Base-by-base conservation (phyloP, 1,140 invertebrate species). In the Drosophila persimilis region DNA sequence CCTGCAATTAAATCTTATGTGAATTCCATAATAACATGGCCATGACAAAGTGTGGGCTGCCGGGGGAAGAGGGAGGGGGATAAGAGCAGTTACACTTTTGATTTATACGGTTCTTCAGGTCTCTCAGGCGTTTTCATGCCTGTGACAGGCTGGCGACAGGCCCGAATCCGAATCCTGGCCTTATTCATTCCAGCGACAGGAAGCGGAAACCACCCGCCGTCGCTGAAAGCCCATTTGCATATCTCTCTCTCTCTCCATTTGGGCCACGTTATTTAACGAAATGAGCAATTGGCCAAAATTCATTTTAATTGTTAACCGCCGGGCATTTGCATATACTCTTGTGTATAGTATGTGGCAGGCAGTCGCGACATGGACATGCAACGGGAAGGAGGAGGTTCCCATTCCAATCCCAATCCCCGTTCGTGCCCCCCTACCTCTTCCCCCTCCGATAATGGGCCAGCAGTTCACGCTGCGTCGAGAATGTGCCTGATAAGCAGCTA, bases 251-350 rank as follows among this genome's bases (percentile, higher is more conserved):
- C 9, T 11, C 31, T 35, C 31, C 9, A 54, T 65, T 11, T 9
- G 17, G 20, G 6, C 29, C 59, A 17, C 26, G 29, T 50, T 84
- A 84, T 78, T 83, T 78, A 83, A 78, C 83, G 63, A 83, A 79
- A 83, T 76, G 83, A 86, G 83, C 83, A 88, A 88, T 88, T 88
- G 83, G 83, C 83, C 83, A 88, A 88, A 81, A 83, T 88, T 79
- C 77, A 75, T 76, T 86, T 88, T 88, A 88, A 88, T 88, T 88
- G 83, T 72, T 60, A 55, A 55, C 45, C 52, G 29, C 57, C 46
- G 47, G 47, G 20, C 73, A 85, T 84, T 85, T 80, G 80, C 74
- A 75, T 73, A 84, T 7, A 29, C 15, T 29, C 7, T 26, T 13
- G 22, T 22, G 8, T 0, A 0, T 8, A 26, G 24, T 26, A 20